Evolutionary conservation across 1,140 invertebrate genomes (phyloP), one percentile per base, ranked within the genome.

Genomic region (Drosophila aff.): DNA sequence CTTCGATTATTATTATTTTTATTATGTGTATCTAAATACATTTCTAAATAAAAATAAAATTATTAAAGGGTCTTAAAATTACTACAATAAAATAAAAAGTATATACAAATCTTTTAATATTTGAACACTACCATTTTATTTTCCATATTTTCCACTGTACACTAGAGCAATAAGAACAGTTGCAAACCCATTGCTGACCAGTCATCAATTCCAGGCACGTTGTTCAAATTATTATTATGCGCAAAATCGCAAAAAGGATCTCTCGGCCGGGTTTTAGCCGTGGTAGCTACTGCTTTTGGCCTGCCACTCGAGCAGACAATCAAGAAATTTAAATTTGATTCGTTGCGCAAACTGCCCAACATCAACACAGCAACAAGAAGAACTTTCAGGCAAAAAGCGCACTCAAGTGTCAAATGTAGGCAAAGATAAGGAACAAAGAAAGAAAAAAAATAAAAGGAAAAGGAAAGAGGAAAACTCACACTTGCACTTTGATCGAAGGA

Each of bases 261-360:
- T 85, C 68, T 49, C 66, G 38, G 38, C n/a, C 26, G 36, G 57
- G 46, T 40, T 33, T 33, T 33, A 49, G 36, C 50, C 23, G 52
- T 31, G 47, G 72, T 53, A 76, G 77, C 62, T 73, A 75, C 71
- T 79, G 76, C 76, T 63, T 64, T 77, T 68, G 81, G 61, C 60
- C 85, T 81, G 85, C 85, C 85, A 90, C 85, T 90, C 82, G 81
- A 90, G 78, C 76, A 81, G 85, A 90, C 85, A 90, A 90, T 90
- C 85, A 91, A 90, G 86, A 90, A 90, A 90, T 90, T 90, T 90
- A 90, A 90, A 90, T 90, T 90, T 90, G 81, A 90, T 90, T 90
- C 85, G 85, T 82, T 85, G 81, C 68, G 85, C 85, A 90, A 87
- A 87, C 83, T 90, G 85, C 53, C 85, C 72, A 82, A 66, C 80